Evolutionary conservation across 2,888 invertebrate species (phyloP).

Genomic region (Lasioglossum leucozonium): DNA sequence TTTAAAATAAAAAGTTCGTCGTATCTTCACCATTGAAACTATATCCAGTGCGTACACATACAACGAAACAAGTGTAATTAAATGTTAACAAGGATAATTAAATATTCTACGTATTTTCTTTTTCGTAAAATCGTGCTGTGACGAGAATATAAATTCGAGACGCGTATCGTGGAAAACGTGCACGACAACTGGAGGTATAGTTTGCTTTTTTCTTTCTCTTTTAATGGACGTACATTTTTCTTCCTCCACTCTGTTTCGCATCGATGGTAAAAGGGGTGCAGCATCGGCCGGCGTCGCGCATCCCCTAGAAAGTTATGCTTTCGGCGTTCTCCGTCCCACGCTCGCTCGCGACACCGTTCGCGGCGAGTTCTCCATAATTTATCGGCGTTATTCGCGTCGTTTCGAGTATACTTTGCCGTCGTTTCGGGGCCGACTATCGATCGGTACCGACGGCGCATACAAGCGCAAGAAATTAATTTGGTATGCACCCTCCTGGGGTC

Average conservation of each 20-base stretch:
- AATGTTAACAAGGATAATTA: not conserved
- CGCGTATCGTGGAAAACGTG: not conserved
- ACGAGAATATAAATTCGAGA: not conserved
- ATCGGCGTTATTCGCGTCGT: conserved; percentile 63
- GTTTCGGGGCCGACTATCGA: conserved; percentile 62
- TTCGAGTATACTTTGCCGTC: conserved; percentile 61
- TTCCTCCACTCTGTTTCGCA: not conserved
- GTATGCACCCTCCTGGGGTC: conserved; percentile 69
- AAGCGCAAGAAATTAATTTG: conserved; percentile 72
- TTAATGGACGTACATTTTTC: conserved; percentile 25
- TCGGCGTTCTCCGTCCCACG: not conserved
- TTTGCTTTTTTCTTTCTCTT: too few relatives aligned
- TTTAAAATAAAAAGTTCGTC: too few relatives aligned
- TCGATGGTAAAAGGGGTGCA: conserved; percentile 1
- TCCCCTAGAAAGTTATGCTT: conserved; percentile 45
- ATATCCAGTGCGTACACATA: not conserved
- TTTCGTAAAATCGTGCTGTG: not conserved
- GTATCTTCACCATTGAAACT: not conserved
- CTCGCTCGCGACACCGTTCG: conserved; percentile 19
- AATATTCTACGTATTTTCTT: not conserved
- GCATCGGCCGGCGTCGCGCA: not conserved
- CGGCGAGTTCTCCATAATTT: conserved; percentile 60
- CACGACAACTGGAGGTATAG: conserved; percentile 14
- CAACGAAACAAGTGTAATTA: not conserved
- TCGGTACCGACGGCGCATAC: conserved; percentile 54